Percentiles rank a stretch among this genome's conserved stretches.
These are phyloP conservation scores for Limonius californicus DNA, from an alignment of 1,140 invertebrate genomes.

Conservation along the genomic window DNA sequence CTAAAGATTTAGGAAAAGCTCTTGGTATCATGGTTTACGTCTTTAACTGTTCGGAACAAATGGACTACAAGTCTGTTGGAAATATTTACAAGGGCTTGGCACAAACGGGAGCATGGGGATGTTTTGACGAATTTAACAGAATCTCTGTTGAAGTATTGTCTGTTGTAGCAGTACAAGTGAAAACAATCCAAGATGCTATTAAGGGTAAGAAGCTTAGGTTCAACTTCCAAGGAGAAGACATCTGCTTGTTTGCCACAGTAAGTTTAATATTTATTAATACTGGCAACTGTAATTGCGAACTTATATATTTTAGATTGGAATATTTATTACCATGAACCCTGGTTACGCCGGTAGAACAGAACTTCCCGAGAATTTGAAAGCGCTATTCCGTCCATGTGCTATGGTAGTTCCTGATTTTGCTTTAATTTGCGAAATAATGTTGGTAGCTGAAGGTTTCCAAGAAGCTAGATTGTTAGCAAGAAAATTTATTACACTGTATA, in stretches of 20 bases:
- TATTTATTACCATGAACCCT: constrained; percentile 97
- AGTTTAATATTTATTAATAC: constrained; percentile 62
- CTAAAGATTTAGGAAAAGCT: constrained; percentile 91
- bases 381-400: constrained; percentile 83
- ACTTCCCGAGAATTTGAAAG: constrained; percentile 82
- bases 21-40: constrained; percentile 97
- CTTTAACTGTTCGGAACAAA: constrained; percentile 97
- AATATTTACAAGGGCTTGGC: constrained; percentile 97
- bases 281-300: no score
- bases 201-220: constrained; percentile 83
- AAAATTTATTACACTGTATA: constrained; percentile 96
- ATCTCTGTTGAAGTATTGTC: constrained; percentile 96
- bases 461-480: constrained; percentile 87
- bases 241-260: constrained; percentile 76
- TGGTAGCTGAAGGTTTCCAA: constrained; percentile 96
- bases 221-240: constrained; percentile 92
- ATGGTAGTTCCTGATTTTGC: constrained; percentile 98
- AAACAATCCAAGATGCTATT: constrained; percentile 91
- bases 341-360: constrained; percentile 94
- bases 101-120: constrained; percentile 96
- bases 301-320: no score
- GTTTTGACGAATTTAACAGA: constrained; percentile 97
- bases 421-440: constrained; percentile 97
- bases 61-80: constrained; percentile 90
- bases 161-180: constrained; percentile 95